Evolutionary conservation across 2,113 vertebrate species (phyloP).

Genomic region (Micromys minutus): DNA sequence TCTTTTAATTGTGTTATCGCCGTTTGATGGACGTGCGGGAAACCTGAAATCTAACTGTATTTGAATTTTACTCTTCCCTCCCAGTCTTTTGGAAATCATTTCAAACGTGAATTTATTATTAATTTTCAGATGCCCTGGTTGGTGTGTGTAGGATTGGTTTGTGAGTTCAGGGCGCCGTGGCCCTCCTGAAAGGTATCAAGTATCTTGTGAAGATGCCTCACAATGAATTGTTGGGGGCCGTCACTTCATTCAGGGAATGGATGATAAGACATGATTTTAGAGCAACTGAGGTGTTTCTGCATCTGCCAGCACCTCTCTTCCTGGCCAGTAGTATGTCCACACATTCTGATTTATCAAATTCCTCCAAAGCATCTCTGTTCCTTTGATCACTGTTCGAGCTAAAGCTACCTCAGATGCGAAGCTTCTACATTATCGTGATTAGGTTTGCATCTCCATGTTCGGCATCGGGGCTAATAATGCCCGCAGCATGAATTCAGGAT

Average conservation of each 20-base stretch:
- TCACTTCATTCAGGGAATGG: not conserved
- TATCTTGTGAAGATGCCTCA: not conserved
- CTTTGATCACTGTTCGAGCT: constrained; percentile 48
- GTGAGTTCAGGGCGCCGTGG: not conserved
- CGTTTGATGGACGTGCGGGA: constrained; percentile 49
- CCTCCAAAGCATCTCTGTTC: not conserved
- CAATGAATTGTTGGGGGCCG: not conserved
- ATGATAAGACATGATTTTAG: constrained; percentile 36
- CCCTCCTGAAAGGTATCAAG: not conserved
- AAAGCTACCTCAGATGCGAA: not conserved
- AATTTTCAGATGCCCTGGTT: not conserved
- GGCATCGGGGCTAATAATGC: not conserved
- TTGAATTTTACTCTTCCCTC: not conserved
- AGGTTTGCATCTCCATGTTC: not conserved
- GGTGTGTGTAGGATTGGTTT: constrained; percentile 16
- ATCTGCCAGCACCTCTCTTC: not conserved
- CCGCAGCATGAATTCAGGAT: not conserved
- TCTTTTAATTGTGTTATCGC: constrained; percentile 48
- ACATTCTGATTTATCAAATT: constrained; percentile 58
- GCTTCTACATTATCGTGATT: not conserved
- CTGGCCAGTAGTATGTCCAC: not conserved
- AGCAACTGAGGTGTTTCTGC: not conserved
- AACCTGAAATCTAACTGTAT: constrained; percentile 15
- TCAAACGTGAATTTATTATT: constrained; percentile 22
- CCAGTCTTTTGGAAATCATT: not conserved